phyloP scores from a whole-genome alignment of 2,888 invertebrate genomes.

The Xestia ashworthii region DNA sequence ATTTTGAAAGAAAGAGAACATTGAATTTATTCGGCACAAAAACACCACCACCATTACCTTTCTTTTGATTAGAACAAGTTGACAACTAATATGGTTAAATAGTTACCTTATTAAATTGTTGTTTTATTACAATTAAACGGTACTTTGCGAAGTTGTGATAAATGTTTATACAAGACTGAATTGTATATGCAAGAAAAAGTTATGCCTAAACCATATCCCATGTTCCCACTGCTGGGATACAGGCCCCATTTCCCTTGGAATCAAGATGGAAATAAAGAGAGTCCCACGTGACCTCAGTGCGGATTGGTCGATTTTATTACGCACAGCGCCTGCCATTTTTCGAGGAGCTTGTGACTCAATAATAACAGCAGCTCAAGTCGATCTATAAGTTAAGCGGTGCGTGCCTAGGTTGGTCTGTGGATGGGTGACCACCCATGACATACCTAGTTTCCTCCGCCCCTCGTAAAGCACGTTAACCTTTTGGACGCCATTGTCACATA shows the following conservation, averaged over 20 bases:
- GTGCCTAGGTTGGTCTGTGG: too few species aligned
- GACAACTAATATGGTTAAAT: slow-evolving; percentile 13
- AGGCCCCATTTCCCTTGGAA: too few species aligned
- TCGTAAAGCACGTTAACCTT: too few species aligned
- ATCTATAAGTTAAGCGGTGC: too few species aligned
- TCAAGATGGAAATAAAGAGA: too few species aligned
- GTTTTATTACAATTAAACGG: slow-evolving; percentile 28
- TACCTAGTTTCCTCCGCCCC: too few species aligned
- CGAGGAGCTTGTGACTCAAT: too few species aligned
- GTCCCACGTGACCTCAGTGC: neutral
- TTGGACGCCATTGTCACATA: too few species aligned
- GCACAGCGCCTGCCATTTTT: slow-evolving; percentile 7
- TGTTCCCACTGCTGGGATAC: neutral
- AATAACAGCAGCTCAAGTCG: too few species aligned
- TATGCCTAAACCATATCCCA: neutral
- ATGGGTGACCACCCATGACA: too few species aligned
- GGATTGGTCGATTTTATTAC: neutral
- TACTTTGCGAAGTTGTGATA: slow-evolving; percentile 56
- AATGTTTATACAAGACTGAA: slow-evolving; percentile 3
- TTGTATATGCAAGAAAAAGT: slow-evolving; percentile 28
- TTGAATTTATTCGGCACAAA: too few species aligned
- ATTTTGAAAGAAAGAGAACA: neutral
- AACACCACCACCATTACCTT: too few species aligned
- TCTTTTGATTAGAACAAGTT: slow-evolving; percentile 24
- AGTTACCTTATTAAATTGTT: slow-evolving; percentile 51